Percentiles rank a stretch among this genome's conserved stretches.
Evolutionary conservation across 2,888 invertebrate genomes (phyloP).

Genomic region (Mechanitis mazaeus): DNA sequence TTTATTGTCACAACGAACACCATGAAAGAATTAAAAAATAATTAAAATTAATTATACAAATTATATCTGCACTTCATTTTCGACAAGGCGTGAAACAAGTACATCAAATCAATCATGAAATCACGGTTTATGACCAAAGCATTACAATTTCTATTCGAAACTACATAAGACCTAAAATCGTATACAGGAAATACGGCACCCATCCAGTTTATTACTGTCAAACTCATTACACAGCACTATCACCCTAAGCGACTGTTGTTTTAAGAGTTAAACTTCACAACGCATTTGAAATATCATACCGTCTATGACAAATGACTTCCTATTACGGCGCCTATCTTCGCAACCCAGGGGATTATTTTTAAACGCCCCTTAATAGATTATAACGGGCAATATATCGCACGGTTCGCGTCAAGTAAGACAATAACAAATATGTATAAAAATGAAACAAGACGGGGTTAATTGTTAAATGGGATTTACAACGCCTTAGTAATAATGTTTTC

Average conservation of each 20-base stretch:
- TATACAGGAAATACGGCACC: not conserved
- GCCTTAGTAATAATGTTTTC: not conserved
- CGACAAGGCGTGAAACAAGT: conserved; percentile 2
- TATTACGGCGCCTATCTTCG: conserved; percentile 40
- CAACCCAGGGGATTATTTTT: conserved; percentile 35
- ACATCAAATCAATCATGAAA: conserved; percentile 6
- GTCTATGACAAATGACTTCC: conserved; percentile 36
- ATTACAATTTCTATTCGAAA: not conserved
- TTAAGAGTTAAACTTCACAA: not conserved
- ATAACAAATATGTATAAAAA: conserved; percentile 27
- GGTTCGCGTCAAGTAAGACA: conserved; percentile 21
- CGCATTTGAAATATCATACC: conserved; percentile 8
- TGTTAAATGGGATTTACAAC: conserved; percentile 5
- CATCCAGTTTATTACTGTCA: conserved; percentile 4
- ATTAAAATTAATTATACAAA: not conserved
- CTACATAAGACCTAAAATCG: conserved; percentile 3
- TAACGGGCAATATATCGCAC: conserved; percentile 33
- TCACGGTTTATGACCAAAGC: not conserved
- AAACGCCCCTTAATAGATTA: conserved; percentile 35
- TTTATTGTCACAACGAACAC: not conserved
- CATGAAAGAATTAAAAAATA: not conserved
- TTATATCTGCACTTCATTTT: conserved; percentile 1
- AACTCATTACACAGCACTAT: not conserved
- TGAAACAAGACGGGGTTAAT: conserved; percentile 14
- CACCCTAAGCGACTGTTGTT: not conserved